Evolutionary conservation across 35 echinoderm and acorn worm genomes (phyloP), one percentile per base, ranked within the genome.

Genomic region (Apostichopus japonicus): DNA sequence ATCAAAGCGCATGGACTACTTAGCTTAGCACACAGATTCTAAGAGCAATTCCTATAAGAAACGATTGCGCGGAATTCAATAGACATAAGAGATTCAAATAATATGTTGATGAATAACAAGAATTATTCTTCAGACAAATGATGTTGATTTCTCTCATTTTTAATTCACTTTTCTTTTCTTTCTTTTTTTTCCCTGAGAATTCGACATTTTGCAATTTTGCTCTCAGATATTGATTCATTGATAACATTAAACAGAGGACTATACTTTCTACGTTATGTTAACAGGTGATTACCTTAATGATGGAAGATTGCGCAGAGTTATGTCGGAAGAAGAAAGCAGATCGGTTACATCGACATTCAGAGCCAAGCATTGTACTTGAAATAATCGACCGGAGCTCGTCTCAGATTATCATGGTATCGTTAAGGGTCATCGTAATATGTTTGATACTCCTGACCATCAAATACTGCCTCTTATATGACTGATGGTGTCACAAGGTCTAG

Each of bases 241-340:
- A 44, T 44, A 44, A 44, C 33, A 44, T 44, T 44, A 44, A 44
- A 44, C 33, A 44, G 33, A 44, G 33, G 33, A 44, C 33, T 44
- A 44, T 44, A 44, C 33, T 44, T 44, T 44, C 33, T 44, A 44
- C 33, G 33, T 44, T 44, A 44, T 67, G 2, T 65, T 63, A 11
- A 8, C 79, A 87, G 86, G 86, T 87, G 15, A 87, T 87, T 4
- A 87, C 86, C 10, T 19, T 87, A 17, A 87, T 87, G 86, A 87
- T 87, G 86, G 86, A 87, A 23, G 86, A 87, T 71, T 87, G 84
- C 23, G 84, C 84, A 19, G 84, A 87, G 55, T 23, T 87, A 19
- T 57, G 23, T 58, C 84, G 84, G 56, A 87, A 87, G 21, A 17
- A 56, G 24, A 87, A 87, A 87, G 56, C 54, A 44, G 63, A 58